Evolutionary conservation across 2,797 vertebrate genomes (phyloP).

Genomic region (Falco naumanni): DNA sequence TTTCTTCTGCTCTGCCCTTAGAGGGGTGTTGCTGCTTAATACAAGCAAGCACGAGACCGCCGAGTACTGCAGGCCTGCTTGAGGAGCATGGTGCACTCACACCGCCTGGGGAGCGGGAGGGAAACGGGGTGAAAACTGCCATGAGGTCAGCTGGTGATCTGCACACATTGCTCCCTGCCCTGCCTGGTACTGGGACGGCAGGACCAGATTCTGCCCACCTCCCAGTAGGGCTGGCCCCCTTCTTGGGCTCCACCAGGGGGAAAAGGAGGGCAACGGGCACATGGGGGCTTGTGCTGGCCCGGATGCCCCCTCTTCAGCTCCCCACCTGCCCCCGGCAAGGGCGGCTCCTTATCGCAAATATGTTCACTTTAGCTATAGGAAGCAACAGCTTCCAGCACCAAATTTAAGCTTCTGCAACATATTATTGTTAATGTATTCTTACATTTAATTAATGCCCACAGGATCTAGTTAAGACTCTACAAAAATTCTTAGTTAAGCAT

Average conservation of each 20-base stretch:
- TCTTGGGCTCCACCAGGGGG: fast-evolving
- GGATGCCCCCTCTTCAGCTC: background rate
- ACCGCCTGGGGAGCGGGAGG: fast-evolving
- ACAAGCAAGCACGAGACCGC: fast-evolving
- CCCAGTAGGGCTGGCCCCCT: background rate
- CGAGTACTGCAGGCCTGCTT: background rate
- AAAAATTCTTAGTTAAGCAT: background rate
- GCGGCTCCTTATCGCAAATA: background rate
- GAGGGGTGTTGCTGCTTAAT: too few relatives aligned
- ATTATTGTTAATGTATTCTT: background rate
- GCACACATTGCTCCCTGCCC: fast-evolving
- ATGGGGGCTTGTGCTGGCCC: background rate
- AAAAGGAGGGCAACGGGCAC: background rate
- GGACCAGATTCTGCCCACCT: background rate
- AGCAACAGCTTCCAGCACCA: background rate
- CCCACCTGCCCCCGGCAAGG: background rate
- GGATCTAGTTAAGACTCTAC: background rate
- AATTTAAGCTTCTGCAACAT: background rate
- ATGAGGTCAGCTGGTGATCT: background rate
- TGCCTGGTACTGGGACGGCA: fast-evolving
- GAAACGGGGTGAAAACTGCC: background rate
- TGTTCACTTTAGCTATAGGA: background rate
- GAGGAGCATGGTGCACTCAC: fast-evolving
- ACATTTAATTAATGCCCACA: background rate
- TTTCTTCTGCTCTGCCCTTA: background rate